Conservation (phyloP, 2,888 invertebrate genomes). For the Taphrorychus bicolor region DNA sequence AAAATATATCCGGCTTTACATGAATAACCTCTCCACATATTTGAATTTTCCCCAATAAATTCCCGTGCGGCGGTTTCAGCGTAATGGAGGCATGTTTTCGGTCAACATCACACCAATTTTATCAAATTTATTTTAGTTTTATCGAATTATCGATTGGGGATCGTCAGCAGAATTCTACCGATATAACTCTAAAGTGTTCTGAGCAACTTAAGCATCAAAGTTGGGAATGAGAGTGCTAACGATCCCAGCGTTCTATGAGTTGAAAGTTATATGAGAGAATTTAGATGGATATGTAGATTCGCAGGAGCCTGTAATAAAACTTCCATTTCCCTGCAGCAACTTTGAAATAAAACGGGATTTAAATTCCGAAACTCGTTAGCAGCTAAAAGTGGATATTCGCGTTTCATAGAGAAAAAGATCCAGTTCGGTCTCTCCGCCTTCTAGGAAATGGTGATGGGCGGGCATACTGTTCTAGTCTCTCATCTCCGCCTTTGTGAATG, state of each 20-base stretch:
- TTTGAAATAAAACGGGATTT: conserved; percentile 10
- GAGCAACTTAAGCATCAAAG: background rate
- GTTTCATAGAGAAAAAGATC: conserved; percentile 1
- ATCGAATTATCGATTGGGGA: background rate
- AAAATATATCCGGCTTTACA: conserved; percentile 6
- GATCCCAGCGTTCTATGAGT: background rate
- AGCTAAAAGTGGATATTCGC: background rate
- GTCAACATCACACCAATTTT: background rate
- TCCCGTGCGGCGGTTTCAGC: background rate
- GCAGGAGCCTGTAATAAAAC: background rate
- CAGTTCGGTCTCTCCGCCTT: background rate
- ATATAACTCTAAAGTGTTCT: background rate
- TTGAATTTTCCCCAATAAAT: background rate
- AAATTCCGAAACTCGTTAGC: conserved; percentile 12
- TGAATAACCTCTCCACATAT: conserved; percentile 1
- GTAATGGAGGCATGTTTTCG: background rate
- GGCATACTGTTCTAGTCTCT: background rate
- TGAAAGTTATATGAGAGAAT: background rate
- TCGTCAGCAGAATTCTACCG: background rate
- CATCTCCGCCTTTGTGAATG: no score
- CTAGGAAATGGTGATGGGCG: background rate
- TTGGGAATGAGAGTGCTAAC: background rate
- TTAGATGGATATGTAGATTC: background rate
- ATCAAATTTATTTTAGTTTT: background rate
- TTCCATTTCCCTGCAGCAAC: background rate